phyloP scores from a whole-genome alignment of 2,113 vertebrate species.

The Gnathonemus echidnorhynchus region DNA sequence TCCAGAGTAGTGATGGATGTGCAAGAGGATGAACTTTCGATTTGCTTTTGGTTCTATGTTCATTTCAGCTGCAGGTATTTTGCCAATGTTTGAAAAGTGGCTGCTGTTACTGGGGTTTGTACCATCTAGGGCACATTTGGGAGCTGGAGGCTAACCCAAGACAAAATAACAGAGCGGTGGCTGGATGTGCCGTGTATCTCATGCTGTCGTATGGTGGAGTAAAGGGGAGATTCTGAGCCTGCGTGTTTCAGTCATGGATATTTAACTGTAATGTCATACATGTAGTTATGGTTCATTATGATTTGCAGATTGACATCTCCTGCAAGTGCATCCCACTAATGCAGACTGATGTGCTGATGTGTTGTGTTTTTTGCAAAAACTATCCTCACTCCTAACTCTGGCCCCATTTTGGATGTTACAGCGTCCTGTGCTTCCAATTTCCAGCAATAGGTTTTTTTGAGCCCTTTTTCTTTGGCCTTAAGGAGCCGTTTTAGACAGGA shows the following conservation, averaged over 20 bases:
- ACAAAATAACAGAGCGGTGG: background rate
- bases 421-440: background rate
- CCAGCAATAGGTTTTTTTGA: background rate
- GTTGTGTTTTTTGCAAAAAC: background rate
- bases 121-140: background rate
- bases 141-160: background rate
- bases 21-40: background rate
- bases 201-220: background rate
- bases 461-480: background rate
- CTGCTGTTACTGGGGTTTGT: background rate
- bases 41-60: background rate
- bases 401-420: background rate
- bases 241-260: background rate
- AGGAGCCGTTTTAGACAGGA: background rate
- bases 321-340: background rate
- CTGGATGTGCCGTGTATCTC: background rate
- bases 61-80: background rate
- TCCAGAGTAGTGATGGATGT: background rate
- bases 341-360: background rate
- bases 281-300: background rate
- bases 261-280: background rate
- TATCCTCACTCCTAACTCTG: background rate
- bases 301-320: background rate
- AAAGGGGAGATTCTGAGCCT: background rate
- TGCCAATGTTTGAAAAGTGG: background rate